phyloP scores from a whole-genome alignment of 2,113 vertebrate species.

The Furnarius figulus region DNA sequence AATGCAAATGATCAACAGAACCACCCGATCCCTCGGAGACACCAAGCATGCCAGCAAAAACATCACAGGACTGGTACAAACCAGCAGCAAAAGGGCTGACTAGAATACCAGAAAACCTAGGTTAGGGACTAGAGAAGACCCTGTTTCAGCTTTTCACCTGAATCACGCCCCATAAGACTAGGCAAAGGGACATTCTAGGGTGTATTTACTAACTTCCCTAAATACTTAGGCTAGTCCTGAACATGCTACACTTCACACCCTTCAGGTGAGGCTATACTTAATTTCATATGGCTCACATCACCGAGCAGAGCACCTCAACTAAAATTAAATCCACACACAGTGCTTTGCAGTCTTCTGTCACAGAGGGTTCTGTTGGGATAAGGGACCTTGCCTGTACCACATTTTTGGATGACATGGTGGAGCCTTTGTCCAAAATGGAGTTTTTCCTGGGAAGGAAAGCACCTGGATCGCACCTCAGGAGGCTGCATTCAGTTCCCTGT shows the following conservation, averaged over 20 bases:
- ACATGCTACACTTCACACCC: background rate
- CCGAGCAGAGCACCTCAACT: background rate
- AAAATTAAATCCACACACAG: background rate
- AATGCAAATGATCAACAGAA: background rate
- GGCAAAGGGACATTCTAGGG: background rate
- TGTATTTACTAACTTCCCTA: background rate
- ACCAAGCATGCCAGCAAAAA: background rate
- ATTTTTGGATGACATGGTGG: background rate
- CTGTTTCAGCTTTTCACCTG: background rate
- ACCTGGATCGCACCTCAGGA: background rate
- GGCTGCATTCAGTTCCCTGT: background rate
- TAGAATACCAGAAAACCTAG: background rate
- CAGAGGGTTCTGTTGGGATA: background rate
- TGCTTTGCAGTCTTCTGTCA: background rate
- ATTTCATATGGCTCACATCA: background rate
- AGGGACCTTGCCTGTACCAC: background rate
- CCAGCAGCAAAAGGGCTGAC: background rate
- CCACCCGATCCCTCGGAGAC: background rate
- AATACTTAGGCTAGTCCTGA: background rate
- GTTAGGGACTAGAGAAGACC: background rate
- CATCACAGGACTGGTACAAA: background rate
- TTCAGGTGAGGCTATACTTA: background rate
- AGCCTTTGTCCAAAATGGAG: background rate
- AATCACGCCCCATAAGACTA: background rate
- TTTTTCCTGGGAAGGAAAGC: background rate